Percentiles rank a stretch among this genome's conserved stretches.
Conservation (phyloP, 2,113 vertebrate genomes). For the Carassius auratus region DNA sequence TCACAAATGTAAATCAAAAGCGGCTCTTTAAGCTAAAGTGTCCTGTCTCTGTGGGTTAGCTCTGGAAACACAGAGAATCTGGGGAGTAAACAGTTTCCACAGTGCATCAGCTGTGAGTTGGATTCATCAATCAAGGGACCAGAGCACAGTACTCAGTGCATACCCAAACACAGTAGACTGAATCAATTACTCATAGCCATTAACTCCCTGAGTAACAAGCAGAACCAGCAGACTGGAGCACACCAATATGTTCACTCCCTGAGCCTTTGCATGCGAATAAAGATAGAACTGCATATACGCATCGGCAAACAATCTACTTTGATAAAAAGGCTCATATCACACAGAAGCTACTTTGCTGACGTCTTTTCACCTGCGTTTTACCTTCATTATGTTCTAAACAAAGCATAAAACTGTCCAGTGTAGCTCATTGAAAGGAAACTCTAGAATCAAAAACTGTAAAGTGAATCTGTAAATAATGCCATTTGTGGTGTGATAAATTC, state of each 20-base stretch:
- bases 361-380: slow-evolving; percentile 31
- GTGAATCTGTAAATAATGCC: slow-evolving; percentile 50
- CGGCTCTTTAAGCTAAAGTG: slow-evolving; percentile 39
- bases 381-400: slow-evolving; percentile 33
- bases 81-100: slow-evolving; percentile 41
- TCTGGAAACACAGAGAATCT: slow-evolving; percentile 30
- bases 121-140: slow-evolving; percentile 81
- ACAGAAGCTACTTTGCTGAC: slow-evolving; percentile 51
- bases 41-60: slow-evolving; percentile 25
- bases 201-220: slow-evolving; percentile 78
- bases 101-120: slow-evolving; percentile 34
- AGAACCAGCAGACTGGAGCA: slow-evolving; percentile 80
- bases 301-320: slow-evolving; percentile 40
- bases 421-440: slow-evolving; percentile 45
- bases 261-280: slow-evolving; percentile 49
- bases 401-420: slow-evolving; percentile 29
- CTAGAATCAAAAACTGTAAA: slow-evolving; percentile 57
- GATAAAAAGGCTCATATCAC: slow-evolving; percentile 58
- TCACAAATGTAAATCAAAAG: slow-evolving; percentile 46
- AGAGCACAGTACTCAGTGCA: slow-evolving; percentile 70
- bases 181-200: slow-evolving; percentile 84
- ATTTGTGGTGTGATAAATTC: slow-evolving; percentile 1
- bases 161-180: slow-evolving; percentile 77
- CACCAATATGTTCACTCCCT: slow-evolving; percentile 75
- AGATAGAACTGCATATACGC: background rate